These are phyloP conservation scores for Oceanodroma leucorhoa DNA, from an alignment of 2,797 vertebrate species.

Conservation along the genomic window DNA sequence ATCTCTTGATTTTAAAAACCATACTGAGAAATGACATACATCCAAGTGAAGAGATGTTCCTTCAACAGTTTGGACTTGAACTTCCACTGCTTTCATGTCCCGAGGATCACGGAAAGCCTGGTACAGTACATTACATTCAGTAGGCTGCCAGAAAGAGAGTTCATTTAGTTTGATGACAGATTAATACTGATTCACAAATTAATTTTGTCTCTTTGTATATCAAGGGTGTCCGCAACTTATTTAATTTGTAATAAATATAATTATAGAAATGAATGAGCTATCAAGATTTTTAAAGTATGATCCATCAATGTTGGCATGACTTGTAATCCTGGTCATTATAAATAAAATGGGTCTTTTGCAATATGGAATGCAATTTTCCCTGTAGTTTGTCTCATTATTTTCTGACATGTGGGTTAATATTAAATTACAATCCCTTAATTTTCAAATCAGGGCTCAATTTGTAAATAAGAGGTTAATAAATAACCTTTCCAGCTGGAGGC, in stretches of 20 bases:
- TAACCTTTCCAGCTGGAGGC: slow-evolving; percentile 74
- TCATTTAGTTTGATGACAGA: slow-evolving; percentile 76
- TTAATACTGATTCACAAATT: slow-evolving; percentile 86
- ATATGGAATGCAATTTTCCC: slow-evolving; percentile 80
- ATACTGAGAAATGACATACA: not conserved
- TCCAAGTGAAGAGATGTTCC: not conserved
- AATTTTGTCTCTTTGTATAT: slow-evolving; percentile 83
- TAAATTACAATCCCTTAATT: slow-evolving; percentile 82
- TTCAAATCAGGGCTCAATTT: slow-evolving; percentile 79
- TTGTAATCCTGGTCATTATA: slow-evolving; percentile 83
- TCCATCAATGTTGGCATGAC: slow-evolving; percentile 85
- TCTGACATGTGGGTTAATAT: slow-evolving; percentile 85
- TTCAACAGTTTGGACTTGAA: not conserved
- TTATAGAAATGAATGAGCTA: slow-evolving; percentile 94
- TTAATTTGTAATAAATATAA: slow-evolving; percentile 87
- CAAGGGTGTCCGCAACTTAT: slow-evolving; percentile 78
- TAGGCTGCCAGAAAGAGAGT: slow-evolving; percentile 67
- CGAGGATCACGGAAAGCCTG: not conserved
- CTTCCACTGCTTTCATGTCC: not conserved
- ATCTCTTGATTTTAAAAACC: not conserved
- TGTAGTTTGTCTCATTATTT: slow-evolving; percentile 80
- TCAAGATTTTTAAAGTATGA: slow-evolving; percentile 85
- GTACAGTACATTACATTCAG: slow-evolving; percentile 44
- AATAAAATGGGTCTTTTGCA: slow-evolving; percentile 79
- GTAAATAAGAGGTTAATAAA: slow-evolving; percentile 79